Base-by-base conservation (phyloP, 2,888 invertebrate species). In the Octonoba sinensis region DNA sequence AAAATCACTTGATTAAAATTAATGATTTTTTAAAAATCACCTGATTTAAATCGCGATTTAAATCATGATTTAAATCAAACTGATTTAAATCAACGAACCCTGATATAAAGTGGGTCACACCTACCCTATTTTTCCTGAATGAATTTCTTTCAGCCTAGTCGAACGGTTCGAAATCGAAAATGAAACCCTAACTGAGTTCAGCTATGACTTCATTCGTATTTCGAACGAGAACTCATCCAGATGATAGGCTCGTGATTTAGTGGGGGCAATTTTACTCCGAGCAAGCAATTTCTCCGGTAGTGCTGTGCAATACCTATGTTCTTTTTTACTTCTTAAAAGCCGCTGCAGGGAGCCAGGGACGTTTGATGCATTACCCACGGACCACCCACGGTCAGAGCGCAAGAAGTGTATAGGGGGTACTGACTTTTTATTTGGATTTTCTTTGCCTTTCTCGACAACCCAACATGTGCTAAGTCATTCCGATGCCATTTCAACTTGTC, bases 401-500 rank as follows among this genome's bases (percentile, higher is more conserved):
- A 36, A 27, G 27, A 27, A 27, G 27, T 27, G 27, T 27, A 27
- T 27, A 27, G 51, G 59, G 59, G 65, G 65, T 65, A 73, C 64
- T 27, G 51, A 51, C 46, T 51, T 73, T 81, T 73, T 66, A 69
- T 67, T 69, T 73, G 67, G 56, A 60, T 59, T 67, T 67, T 62
- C 62, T 73, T 71, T 71, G 64, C 56, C 12, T 22, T 16, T 49
- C 54, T 62, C 59, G 54, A 59, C 64, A 51, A 20, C 51, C 46
- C 44, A 60, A 72, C 79, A 81, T 69, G 79, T 81, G 79, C 79
- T 81, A 81, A 81, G 79, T 81, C 79, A 73, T 81, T 81, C 69
- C 56, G 60, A 66, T 79, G 78, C 72, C 78, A 65, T 72, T 72
- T 57, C 59, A 44, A 22, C 69, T 47, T 57, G 77, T 78, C 77